Base-by-base conservation (phyloP, 2,888 invertebrate species). In the Limnephilus rhombicus region DNA sequence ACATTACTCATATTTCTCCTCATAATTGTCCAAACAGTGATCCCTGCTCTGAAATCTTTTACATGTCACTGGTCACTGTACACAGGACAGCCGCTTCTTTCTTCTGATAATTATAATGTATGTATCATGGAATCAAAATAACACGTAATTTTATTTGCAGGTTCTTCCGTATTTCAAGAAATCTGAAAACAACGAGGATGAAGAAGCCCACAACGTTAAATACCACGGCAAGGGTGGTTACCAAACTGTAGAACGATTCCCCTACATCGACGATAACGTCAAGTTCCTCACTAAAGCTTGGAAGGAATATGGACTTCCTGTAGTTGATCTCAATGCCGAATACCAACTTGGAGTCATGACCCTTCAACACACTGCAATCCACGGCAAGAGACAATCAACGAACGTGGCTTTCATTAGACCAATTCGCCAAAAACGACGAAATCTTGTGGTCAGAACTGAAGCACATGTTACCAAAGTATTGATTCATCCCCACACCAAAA, bases 151-250 rank as follows among this genome's bases (percentile, higher is more conserved):
- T 86, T 12, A 45, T 41, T 95, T 95, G 12, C 95, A 96, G 96
- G 95, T 97, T 0, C 95, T 98, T 29, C 97, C 97, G 0, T 98
- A 98, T 94, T 98, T 97, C 94, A 97, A 96, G 91, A 97, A 97
- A 95, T 96, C 97, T 0, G 97, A 97, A 95, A 96, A 97, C 94
- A 97, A 97, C 94, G 95, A 96, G 94, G 96, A 97, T 92, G 94
- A 95, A 1, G 97, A 96, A 94, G 94, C 96, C 13, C 95, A 96
- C 45, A 95, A 97, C 94, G 95, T 95, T 3, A 94, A 95, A 53
- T 97, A 97, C 94, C 98, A 98, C 94, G 96, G 96, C 0, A 95
- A 95, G 12, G 96, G 96, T 3, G 98, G 98, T 1, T 97, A 97
- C 80, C 96, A 97, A 49, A 97, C 96, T 81, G 97, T 98, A 0